Conservation (phyloP, 2,113 vertebrate species). For the Hippocampus comes region DNA sequence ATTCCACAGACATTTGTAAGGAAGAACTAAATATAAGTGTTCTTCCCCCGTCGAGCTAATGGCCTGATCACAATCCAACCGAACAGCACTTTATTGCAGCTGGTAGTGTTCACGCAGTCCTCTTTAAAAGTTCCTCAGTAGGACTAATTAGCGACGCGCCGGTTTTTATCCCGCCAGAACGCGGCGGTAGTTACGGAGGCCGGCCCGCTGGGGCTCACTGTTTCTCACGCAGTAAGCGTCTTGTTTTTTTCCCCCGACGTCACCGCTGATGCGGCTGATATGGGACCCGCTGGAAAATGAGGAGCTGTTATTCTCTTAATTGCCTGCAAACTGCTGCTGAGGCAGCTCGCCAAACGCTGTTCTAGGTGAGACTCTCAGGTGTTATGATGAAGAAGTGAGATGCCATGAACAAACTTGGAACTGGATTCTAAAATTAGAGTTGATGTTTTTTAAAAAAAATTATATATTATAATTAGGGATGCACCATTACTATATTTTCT, state of each 20-base stretch:
- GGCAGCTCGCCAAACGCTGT: conserved; percentile 1
- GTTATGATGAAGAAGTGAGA: not conserved
- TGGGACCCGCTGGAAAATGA: conserved; percentile 2
- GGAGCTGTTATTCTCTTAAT: conserved; percentile 9
- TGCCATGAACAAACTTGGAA: not conserved
- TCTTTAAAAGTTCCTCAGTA: conserved; percentile 37
- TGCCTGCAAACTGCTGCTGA: conserved; percentile 3
- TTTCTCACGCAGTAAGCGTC: conserved; percentile 12
- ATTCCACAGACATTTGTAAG: conserved; percentile 18
- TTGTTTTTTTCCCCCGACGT: conserved; percentile 2
- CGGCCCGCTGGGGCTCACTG: conserved; percentile 46
- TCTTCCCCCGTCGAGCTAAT: conserved; percentile 6
- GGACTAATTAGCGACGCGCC: conserved; percentile 54
- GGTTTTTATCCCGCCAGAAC: conserved; percentile 46
- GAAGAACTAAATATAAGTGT: not conserved
- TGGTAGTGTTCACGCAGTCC: conserved; percentile 39
- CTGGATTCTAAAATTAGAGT: not conserved
- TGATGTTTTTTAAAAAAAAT: not conserved
- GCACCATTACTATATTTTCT: too few relatives aligned
- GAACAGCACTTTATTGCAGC: conserved; percentile 56
- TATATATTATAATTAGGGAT: not conserved
- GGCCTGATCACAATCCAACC: conserved; percentile 40
- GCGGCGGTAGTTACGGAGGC: conserved; percentile 53
- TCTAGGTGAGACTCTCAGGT: not conserved
- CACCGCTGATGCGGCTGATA: conserved; percentile 2